A percentile compares a stretch with the other conserved stretches of the same genome.
phyloP scores from a whole-genome alignment of 2,113 vertebrate genomes.

The Heterotis niloticus region DNA sequence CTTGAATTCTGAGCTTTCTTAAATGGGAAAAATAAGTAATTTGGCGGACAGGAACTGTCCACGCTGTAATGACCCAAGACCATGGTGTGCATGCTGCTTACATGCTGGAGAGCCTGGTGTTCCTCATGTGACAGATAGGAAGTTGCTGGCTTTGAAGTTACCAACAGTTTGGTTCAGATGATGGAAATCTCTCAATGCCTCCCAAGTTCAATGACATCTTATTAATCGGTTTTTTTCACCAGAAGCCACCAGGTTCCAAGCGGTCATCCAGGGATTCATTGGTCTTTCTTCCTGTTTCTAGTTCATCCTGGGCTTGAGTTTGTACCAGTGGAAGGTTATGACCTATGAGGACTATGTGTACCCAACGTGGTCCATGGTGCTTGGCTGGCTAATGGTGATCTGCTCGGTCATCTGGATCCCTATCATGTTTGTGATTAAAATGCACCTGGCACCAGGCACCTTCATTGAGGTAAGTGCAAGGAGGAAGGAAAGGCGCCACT shows the following conservation, averaged over 20 bases:
- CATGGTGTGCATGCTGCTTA: background rate
- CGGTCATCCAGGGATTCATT: background rate
- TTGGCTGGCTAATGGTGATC: conserved; percentile 94
- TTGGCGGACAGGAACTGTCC: background rate
- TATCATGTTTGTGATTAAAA: conserved; percentile 96
- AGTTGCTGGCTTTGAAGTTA: background rate
- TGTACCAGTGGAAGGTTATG: conserved; percentile 97
- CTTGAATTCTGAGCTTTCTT: background rate
- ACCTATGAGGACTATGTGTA: conserved; percentile 93
- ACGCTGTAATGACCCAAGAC: background rate
- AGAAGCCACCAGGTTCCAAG: background rate
- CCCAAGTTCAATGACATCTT: background rate
- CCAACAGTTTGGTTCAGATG: background rate
- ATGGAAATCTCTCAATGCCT: background rate
- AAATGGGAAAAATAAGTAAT: too few relatives aligned
- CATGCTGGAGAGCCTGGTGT: background rate
- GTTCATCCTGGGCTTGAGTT: conserved; percentile 93
- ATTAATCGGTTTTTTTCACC: conserved; percentile 5
- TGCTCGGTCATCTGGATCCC: conserved; percentile 99
- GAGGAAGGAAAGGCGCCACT: conserved; percentile 7
- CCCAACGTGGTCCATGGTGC: conserved; percentile 93
- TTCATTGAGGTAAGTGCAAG: conserved; percentile 77
- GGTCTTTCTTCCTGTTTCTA: conserved; percentile 45
- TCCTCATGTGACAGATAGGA: background rate
- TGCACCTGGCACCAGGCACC: conserved; percentile 87